A percentile compares a stretch with the other conserved stretches of the same genome.
Evolutionary conservation across 2,888 invertebrate genomes (phyloP).

Genomic region (Orthonychiurus folsomi): DNA sequence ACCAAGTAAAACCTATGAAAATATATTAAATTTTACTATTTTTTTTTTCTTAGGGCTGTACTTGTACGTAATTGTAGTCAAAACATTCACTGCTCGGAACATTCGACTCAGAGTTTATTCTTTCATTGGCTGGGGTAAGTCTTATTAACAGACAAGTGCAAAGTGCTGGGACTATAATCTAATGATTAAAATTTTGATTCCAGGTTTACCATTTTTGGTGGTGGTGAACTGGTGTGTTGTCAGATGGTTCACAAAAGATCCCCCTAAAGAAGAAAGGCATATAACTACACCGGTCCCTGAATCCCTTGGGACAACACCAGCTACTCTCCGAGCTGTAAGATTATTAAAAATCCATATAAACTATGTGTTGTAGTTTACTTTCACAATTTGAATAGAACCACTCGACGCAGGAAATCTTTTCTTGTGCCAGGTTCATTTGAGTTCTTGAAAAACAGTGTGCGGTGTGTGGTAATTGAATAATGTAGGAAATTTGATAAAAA

Average conservation of each 20-base stretch:
- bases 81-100: conserved; percentile 70
- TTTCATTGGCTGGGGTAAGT: conserved; percentile 79
- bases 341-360: too few species aligned
- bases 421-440: too few species aligned
- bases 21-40: conserved; percentile 5
- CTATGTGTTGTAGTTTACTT: too few species aligned
- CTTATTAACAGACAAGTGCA: background rate
- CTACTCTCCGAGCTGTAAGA: too few species aligned
- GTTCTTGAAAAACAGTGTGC: too few species aligned
- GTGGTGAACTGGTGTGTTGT: conserved; percentile 52
- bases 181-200: background rate
- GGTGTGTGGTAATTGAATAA: too few species aligned
- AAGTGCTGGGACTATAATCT: background rate
- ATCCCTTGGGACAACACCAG: too few species aligned
- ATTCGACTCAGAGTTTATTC: conserved; percentile 72
- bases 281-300: background rate
- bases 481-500: too few species aligned
- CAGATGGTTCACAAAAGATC: conserved; percentile 44
- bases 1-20: background rate
- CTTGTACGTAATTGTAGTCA: conserved; percentile 76
- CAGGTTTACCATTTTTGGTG: conserved; percentile 53
- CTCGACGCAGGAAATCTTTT: too few species aligned
- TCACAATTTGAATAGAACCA: too few species aligned
- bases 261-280: conserved; percentile 1
- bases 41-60: conserved; percentile 59